Conservation (phyloP, 2,113 vertebrate species). For the Eudyptes chrysolophus region DNA sequence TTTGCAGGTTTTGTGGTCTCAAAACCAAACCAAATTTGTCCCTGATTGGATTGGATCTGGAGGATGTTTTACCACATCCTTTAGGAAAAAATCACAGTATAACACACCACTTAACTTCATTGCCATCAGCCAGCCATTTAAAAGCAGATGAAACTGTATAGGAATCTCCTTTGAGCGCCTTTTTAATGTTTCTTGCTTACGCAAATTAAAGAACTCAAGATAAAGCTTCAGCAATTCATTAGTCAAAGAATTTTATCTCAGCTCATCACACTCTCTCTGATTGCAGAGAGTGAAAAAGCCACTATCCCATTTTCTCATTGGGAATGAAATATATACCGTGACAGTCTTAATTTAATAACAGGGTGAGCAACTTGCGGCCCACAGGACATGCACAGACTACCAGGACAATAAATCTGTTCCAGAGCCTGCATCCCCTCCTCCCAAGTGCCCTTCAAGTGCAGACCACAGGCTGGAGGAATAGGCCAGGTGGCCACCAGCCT, state of each 20-base stretch:
- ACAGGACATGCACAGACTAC: background rate
- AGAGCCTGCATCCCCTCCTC: background rate
- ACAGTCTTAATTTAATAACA: background rate
- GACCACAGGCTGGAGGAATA: background rate
- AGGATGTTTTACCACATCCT: background rate
- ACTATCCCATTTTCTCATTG: background rate
- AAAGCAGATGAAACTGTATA: background rate
- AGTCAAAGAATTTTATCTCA: background rate
- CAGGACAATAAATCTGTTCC: background rate
- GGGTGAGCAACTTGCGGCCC: background rate
- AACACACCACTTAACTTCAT: background rate
- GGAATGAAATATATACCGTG: background rate
- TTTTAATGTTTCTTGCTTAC: background rate
- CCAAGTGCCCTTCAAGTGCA: background rate
- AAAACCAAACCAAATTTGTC: background rate
- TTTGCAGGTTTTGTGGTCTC: background rate
- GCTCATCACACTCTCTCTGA: background rate
- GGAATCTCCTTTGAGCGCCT: background rate
- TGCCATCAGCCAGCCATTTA: background rate
- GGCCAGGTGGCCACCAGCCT: background rate
- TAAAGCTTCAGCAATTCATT: background rate
- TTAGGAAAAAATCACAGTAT: background rate
- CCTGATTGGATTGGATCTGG: background rate
- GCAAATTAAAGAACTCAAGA: background rate
- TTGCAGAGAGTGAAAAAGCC: background rate